phyloP scores from a whole-genome alignment of 2,113 vertebrate genomes.

The Hemibagrus wyckioides region DNA sequence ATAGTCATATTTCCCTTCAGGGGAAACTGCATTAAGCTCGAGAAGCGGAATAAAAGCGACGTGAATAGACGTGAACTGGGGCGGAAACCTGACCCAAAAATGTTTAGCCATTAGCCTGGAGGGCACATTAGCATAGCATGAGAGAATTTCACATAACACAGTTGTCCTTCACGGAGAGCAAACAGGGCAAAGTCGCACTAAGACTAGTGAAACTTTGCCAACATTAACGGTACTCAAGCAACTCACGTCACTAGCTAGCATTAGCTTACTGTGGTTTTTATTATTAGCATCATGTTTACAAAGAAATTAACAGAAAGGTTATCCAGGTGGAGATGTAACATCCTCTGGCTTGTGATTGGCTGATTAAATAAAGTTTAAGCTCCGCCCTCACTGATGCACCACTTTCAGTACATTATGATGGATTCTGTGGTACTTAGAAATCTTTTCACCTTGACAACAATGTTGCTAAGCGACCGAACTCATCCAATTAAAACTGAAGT shows the following conservation, averaged over 20 bases:
- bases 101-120: slow-evolving; percentile 1
- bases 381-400: not conserved
- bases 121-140: not conserved
- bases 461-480: slow-evolving; percentile 23
- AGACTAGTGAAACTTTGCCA: not conserved
- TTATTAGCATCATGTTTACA: not conserved
- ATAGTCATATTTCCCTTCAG: not conserved
- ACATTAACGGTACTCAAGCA: not conserved
- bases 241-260: not conserved
- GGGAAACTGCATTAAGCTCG: not conserved
- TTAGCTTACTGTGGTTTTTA: not conserved
- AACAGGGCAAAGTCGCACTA: not conserved
- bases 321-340: not conserved
- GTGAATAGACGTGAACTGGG: slow-evolving; percentile 7
- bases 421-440: not conserved
- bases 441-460: slow-evolving; percentile 39
- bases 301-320: not conserved
- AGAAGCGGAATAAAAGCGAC: not conserved
- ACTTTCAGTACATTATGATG: not conserved
- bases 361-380: not conserved
- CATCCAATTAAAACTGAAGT: slow-evolving; percentile 25
- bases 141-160: not conserved
- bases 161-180: not conserved
- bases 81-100: slow-evolving; percentile 19
- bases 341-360: not conserved